Evolutionary conservation across 2,888 invertebrate genomes (phyloP), one percentile per base, ranked within the genome.

Genomic region (Cheilosia vernalis): DNA sequence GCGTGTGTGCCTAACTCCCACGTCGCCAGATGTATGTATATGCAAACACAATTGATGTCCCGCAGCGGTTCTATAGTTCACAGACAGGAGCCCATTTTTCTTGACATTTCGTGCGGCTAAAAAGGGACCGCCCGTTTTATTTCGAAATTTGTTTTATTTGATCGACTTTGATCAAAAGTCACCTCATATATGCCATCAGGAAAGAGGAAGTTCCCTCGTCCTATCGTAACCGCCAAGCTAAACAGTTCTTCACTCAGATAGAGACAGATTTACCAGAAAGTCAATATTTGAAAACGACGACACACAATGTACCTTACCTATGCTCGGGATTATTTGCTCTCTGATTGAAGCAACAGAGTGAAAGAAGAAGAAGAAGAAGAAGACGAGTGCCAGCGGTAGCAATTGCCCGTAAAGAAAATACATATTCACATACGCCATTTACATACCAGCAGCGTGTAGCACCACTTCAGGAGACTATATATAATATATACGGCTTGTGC

Each of bases 101-200:
- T 60, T 70, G 60, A 42, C 61, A 67, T 67, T 81, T 30, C 53
- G 17, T 61, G 47, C 61, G 67, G 80, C 30, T 61, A 6, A 27
- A 27, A 7, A 27, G 27, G 27, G 27, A 66, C 42, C 40, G 21
- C 53, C 64, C 42, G 56, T 63, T 49, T 44, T 42, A 17, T 24
- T 42, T 42, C 5, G n/a, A 30, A 73, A 80, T 64, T 53, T 53
- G 24, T 40, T 27, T 64, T 72, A 61, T 85, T 76, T 67, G 85
- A 81, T 85, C 81, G 81, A 72, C 85, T 85, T 85, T 85, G 85
- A 85, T 85, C 85, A 72, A 33, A 61, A 76, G 76, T 63, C 74
- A 47, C 24, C 58, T 58, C 24, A 21, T 47, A 21, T 47, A 37
- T 17, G 4, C n/a, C 15, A n/a, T 0, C 4, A 37, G 33, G 30